phyloP scores from a whole-genome alignment of 2,888 invertebrate species.

The Andrena hattorfiana region DNA sequence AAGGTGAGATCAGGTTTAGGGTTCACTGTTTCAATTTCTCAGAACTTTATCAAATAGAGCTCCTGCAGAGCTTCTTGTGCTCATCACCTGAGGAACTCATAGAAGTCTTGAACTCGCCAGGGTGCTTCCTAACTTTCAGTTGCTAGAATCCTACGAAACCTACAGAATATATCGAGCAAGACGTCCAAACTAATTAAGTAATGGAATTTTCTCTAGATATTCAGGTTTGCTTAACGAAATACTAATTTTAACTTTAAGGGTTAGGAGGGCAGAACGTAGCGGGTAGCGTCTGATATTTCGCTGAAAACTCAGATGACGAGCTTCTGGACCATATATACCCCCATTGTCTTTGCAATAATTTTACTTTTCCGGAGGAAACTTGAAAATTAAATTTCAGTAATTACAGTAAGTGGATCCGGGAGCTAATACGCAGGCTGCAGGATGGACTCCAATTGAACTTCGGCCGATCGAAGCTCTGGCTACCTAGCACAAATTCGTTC shows the following conservation, averaged over 20 bases:
- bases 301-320: not conserved
- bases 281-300: not conserved
- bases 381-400: constrained; percentile 52
- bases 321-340: constrained; percentile 5
- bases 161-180: not conserved
- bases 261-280: not conserved
- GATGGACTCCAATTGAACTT: constrained; percentile 37
- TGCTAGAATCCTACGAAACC: too few species aligned
- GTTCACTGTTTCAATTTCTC: not conserved
- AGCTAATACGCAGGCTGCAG: constrained; percentile 41
- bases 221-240: not conserved
- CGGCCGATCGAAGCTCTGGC: constrained; percentile 33
- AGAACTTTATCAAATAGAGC: too few species aligned
- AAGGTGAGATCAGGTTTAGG: not conserved
- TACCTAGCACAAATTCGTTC: constrained; percentile 22
- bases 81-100: too few species aligned
- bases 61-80: too few species aligned
- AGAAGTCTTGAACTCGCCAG: too few species aligned
- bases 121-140: too few species aligned
- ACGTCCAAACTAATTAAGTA: not conserved
- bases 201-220: too few species aligned
- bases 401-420: constrained; percentile 57
- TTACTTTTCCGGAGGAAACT: constrained; percentile 29
- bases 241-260: not conserved
- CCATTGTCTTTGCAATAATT: constrained; percentile 28